Evolutionary conservation across 2,888 invertebrate genomes (phyloP).

Genomic region (Petrolisthes manimaculis): DNA sequence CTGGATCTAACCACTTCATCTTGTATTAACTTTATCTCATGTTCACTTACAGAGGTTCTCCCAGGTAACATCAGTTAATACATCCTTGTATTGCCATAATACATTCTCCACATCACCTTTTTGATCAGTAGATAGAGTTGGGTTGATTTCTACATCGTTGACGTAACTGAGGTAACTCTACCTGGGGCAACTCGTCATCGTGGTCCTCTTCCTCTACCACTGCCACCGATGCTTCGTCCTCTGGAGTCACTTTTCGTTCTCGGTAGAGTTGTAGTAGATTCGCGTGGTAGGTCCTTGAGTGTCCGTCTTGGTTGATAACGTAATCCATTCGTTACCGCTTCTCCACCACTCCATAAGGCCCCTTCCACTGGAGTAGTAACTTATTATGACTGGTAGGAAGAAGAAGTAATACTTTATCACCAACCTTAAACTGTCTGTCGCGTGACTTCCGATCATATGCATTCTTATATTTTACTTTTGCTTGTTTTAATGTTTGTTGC

Average conservation of each 20-base stretch:
- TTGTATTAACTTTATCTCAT: too few species aligned
- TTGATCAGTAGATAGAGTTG: not conserved
- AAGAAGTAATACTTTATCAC: not conserved
- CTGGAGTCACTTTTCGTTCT: not conserved
- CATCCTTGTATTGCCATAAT: not conserved
- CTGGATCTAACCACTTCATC: not conserved
- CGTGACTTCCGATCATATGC: not conserved
- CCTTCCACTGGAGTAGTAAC: constrained; percentile 15
- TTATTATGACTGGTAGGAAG: constrained; percentile 11
- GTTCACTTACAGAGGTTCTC: not conserved
- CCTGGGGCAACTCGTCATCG: not conserved
- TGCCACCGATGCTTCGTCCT: not conserved
- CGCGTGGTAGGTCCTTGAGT: not conserved
- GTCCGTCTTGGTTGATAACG: not conserved
- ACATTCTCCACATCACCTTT: not conserved
- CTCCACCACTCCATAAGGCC: not conserved
- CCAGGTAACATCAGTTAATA: not conserved
- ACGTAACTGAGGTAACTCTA: constrained; percentile 9
- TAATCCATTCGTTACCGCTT: constrained; percentile 2
- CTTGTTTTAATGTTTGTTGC: not conserved
- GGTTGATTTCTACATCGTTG: not conserved
- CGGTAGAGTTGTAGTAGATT: not conserved
- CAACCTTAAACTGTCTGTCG: not conserved
- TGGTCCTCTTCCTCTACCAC: constrained; percentile 7
- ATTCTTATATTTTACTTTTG: not conserved